Evolutionary conservation across 1,140 invertebrate species (phyloP).

Genomic region (Drosophila ambigua): DNA sequence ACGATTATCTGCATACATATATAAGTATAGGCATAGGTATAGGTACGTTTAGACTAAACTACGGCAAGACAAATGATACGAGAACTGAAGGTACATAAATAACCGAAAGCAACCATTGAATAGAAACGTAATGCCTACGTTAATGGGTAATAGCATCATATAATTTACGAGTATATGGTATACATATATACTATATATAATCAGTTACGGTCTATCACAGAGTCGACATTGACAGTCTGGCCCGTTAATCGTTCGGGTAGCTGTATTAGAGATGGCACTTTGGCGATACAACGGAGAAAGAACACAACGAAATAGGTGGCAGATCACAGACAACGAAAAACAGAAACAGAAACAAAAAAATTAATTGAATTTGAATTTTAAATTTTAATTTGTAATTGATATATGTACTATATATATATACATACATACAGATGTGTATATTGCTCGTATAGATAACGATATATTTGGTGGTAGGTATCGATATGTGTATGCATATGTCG

Average conservation of each 20-base stretch:
- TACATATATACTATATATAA: conserved; percentile 6
- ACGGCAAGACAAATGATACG: conserved; percentile 71
- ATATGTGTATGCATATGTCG: conserved; percentile 32
- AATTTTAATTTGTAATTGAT: conserved; percentile 25
- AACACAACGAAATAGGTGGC: conserved; percentile 6
- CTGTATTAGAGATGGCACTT: conserved; percentile 1
- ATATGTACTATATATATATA: conserved; percentile 29
- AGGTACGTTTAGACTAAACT: conserved; percentile 51
- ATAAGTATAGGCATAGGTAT: conserved; percentile 12
- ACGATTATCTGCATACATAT: conserved; percentile 24
- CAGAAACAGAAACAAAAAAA: conserved; percentile 26
- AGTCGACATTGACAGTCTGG: neutral
- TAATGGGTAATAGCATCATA: neutral
- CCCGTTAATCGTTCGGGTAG: no score
- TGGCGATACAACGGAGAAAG: neutral
- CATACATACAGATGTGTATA: conserved; percentile 21
- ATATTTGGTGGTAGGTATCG: conserved; percentile 36
- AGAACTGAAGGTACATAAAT: conserved; percentile 16
- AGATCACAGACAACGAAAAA: conserved; percentile 19
- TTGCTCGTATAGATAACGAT: conserved; percentile 23
- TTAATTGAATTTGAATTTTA: conserved; percentile 3
- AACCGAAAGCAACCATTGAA: conserved; percentile 6
- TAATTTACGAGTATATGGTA: neutral
- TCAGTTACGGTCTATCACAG: neutral
- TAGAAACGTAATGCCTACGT: neutral